phyloP scores from a whole-genome alignment of 2,888 invertebrate genomes.

The Acronicta leporina region DNA sequence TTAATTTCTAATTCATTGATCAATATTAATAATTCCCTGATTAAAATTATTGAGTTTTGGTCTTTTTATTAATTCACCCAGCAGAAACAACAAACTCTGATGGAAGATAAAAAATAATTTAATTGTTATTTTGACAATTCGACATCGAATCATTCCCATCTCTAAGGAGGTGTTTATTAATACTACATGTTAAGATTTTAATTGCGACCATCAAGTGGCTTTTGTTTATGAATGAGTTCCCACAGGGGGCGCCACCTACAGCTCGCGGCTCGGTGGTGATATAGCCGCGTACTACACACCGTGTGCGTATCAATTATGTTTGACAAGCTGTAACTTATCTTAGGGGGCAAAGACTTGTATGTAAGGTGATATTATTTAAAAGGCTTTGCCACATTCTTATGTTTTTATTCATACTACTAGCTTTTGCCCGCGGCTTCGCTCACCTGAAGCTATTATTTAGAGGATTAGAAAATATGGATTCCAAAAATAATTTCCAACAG shows the following conservation, averaged over 20 bases:
- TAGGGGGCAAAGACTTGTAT: conserved; percentile 11
- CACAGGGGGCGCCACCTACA: conserved; percentile 27
- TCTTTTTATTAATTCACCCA: no score
- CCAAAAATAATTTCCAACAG: no score
- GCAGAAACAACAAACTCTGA: no score
- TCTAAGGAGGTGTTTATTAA: conserved; percentile 79
- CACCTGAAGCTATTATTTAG: no score
- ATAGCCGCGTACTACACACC: conserved; percentile 8
- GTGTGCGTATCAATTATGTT: conserved; percentile 42
- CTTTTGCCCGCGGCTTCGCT: no score
- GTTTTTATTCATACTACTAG: background rate
- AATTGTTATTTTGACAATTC: conserved; percentile 3
- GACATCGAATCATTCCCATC: conserved; percentile 47
- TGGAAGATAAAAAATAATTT: no score
- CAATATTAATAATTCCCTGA: no score
- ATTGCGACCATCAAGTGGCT: conserved; percentile 86
- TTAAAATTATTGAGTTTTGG: no score
- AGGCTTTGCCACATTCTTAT: background rate
- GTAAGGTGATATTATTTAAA: conserved; percentile 6
- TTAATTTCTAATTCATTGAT: no score
- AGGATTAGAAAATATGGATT: no score
- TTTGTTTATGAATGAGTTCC: conserved; percentile 60
- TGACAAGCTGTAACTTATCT: conserved; percentile 43
- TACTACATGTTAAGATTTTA: conserved; percentile 86
- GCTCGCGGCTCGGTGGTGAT: conserved; percentile 28